Conservation (phyloP, 2,797 vertebrate genomes). For the Smutsia gigantea region DNA sequence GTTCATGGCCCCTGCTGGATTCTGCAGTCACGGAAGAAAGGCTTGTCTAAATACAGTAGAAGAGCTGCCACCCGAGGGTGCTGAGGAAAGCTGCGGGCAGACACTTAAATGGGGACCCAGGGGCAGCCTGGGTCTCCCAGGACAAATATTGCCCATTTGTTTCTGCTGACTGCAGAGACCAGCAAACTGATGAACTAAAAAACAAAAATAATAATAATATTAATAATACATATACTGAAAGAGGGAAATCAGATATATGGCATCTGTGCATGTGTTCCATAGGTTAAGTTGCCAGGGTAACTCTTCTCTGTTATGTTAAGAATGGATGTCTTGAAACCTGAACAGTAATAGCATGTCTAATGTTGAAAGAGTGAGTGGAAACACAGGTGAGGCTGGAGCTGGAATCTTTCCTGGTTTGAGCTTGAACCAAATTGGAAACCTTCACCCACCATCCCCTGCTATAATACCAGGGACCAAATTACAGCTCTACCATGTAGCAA, state of each 20-base stretch:
- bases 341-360: conserved; percentile 81
- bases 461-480: conserved; percentile 67
- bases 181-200: conserved; percentile 88
- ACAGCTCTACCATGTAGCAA: conserved; percentile 79
- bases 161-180: conserved; percentile 89
- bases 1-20: conserved; percentile 64
- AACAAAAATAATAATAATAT: conserved; percentile 87
- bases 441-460: conserved; percentile 77
- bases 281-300: conserved; percentile 79
- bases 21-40: conserved; percentile 78
- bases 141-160: conserved; percentile 94
- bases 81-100: conserved; percentile 78
- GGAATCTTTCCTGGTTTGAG: conserved; percentile 83
- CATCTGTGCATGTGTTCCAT: conserved; percentile 82
- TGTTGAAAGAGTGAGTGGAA: conserved; percentile 73
- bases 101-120: conserved; percentile 76
- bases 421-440: conserved; percentile 81
- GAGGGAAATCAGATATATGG: conserved; percentile 80
- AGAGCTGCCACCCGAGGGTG: conserved; percentile 80
- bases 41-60: conserved; percentile 85
- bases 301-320: conserved; percentile 84
- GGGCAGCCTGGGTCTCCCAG: conserved; percentile 81
- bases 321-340: conserved; percentile 72
- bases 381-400: conserved; percentile 79
- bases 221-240: conserved; percentile 86